Base-by-base conservation (phyloP, 2,888 invertebrate species). In the Stomorhina lunata region DNA sequence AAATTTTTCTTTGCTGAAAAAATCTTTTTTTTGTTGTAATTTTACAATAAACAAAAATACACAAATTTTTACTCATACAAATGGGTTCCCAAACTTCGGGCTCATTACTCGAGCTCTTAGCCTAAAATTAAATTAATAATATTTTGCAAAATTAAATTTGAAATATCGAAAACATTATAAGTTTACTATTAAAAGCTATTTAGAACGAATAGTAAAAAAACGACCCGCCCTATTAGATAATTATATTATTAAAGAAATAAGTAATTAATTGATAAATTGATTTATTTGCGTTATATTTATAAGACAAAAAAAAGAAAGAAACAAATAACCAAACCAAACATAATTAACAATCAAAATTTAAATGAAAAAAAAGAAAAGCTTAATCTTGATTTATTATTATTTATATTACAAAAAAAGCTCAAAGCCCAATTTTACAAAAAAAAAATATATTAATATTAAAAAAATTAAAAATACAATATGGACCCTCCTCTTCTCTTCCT, bases 221-320 rank as follows among this genome's bases (percentile, higher is more conserved):
- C 34, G n/a, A n/a, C n/a, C n/a, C n/a, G n/a, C n/a, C n/a, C n/a
- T n/a, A 27, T 40, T 68, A 68, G 69, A 68, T 75, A 75, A 69
- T 34, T 63, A 50, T 45, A 59, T 53, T 25, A 50, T 25, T 34
- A 55, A 40, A 53, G 29, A 43, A 63, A 68, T 34, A 79, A 71
- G 32, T 57, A 71, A 34, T 22, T 10, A 71, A 40, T 76, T 53
- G 65, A 76, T 22, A 15, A 71, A 40, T 76, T 53, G 65, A 76
- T 65, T 81, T 65, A 81, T 69, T 77, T 69, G 78, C 66, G 57
- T 55, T 29, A 69, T 10, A 85, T 83, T 86, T 85, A 78, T 45
- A 55, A 63, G 53, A 59, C 84, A 77, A 79, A 4, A 63, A 50
- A 15, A 84, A 85, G 68, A 73, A 29, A 82, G 45, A 17, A 4